Conservation (phyloP, 2,888 invertebrate species). For the Blastobasis adustella region DNA sequence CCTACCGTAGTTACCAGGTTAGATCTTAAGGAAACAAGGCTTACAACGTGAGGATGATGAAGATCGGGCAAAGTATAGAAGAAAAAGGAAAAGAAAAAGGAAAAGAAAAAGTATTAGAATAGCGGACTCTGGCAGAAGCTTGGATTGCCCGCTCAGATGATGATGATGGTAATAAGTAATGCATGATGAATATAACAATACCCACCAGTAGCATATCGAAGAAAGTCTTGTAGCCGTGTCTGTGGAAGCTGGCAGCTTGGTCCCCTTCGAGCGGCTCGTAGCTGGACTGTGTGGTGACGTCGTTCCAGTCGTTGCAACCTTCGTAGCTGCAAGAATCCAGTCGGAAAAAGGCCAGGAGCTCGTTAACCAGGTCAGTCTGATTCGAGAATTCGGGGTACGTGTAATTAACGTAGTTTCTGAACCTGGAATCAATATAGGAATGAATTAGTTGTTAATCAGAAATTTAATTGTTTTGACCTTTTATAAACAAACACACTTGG, state of each 20-base stretch:
- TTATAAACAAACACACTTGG: too few species aligned
- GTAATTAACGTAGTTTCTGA: slow-evolving; percentile 26
- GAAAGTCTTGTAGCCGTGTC: slow-evolving; percentile 37
- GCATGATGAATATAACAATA: background rate
- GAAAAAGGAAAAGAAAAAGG: too few species aligned
- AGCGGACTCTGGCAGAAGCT: too few species aligned
- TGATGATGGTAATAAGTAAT: too few species aligned
- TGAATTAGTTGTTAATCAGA: too few species aligned
- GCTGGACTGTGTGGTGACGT: slow-evolving; percentile 28
- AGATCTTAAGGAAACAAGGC: too few species aligned
- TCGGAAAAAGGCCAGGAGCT: slow-evolving; percentile 33
- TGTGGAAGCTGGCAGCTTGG: slow-evolving; percentile 42
- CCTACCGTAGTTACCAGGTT: too few species aligned
- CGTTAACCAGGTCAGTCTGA: slow-evolving; percentile 30
- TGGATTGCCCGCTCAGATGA: too few species aligned
- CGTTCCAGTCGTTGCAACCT: slow-evolving; percentile 40
- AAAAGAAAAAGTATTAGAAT: too few species aligned
- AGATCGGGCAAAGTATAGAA: too few species aligned
- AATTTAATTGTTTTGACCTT: too few species aligned
- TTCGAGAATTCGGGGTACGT: slow-evolving; percentile 24
- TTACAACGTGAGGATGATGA: too few species aligned
- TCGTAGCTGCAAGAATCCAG: slow-evolving; percentile 35
- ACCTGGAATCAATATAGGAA: slow-evolving; percentile 16
- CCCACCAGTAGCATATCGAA: slow-evolving; percentile 38
- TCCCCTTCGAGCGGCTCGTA: slow-evolving; percentile 34